phyloP scores from a whole-genome alignment of 2,797 vertebrate genomes.

The Craterocephalus amniculus region DNA sequence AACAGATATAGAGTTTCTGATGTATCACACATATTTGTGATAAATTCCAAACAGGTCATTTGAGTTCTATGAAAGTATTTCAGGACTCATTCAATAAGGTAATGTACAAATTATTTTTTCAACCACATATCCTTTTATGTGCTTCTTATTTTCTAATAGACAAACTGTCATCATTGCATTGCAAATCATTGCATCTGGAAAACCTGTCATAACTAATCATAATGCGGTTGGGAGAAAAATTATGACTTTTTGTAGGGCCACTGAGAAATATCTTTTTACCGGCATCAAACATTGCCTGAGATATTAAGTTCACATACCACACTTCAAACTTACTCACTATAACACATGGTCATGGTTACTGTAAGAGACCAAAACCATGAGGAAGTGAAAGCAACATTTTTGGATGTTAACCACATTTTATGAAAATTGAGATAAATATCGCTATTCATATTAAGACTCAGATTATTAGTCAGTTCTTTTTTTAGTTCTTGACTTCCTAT shows the following conservation, averaged over 20 bases:
- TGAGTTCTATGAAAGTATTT: neutral
- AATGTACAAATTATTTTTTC: neutral
- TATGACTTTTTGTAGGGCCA: neutral
- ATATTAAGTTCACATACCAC: neutral
- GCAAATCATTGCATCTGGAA: neutral
- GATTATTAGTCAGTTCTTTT: neutral
- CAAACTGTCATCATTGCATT: neutral
- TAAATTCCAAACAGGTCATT: neutral
- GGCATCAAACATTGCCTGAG: too few species aligned
- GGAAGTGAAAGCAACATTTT: neutral
- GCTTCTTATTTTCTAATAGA: neutral
- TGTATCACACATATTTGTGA: neutral
- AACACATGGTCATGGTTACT: conserved; percentile 2
- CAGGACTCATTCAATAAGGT: neutral
- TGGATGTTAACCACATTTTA: neutral
- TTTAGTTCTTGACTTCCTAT: neutral
- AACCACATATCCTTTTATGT: neutral
- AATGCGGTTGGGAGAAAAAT: neutral
- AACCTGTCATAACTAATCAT: neutral
- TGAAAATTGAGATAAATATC: neutral
- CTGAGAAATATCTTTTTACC: neutral
- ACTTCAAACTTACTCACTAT: neutral
- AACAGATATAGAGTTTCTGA: conserved; percentile 27
- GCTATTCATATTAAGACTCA: neutral
- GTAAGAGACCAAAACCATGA: neutral